phyloP scores from a whole-genome alignment of 2,888 invertebrate species.

The Chrysotoxum bicinctum region DNA sequence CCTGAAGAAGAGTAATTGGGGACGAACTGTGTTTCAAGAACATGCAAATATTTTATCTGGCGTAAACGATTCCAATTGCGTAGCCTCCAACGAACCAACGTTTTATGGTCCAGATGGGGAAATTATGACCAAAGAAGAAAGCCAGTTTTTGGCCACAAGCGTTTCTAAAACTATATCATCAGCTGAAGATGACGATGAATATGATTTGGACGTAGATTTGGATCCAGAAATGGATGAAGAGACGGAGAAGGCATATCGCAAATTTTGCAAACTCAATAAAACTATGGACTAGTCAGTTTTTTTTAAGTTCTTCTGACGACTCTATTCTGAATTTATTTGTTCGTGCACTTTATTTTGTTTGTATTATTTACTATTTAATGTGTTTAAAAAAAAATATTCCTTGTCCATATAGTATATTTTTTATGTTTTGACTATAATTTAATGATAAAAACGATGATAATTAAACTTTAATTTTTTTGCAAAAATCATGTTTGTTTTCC shows the following conservation, averaged over 20 bases:
- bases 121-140: constrained; percentile 90
- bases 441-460: constrained; percentile 2
- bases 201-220: constrained; percentile 82
- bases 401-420: constrained; percentile 33
- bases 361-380: constrained; percentile 35
- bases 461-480: background rate
- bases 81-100: constrained; percentile 83
- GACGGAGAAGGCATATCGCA: constrained; percentile 84
- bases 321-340: constrained; percentile 30
- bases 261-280: constrained; percentile 81
- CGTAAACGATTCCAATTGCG: constrained; percentile 74
- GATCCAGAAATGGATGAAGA: constrained; percentile 86
- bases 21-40: constrained; percentile 77
- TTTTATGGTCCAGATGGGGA: constrained; percentile 91
- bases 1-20: constrained; percentile 81
- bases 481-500: background rate
- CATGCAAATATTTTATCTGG: constrained; percentile 69
- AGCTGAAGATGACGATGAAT: constrained; percentile 80
- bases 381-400: background rate
- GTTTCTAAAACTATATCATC: constrained; percentile 70
- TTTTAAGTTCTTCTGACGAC: background rate
- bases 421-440: constrained; percentile 40
- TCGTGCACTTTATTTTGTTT: constrained; percentile 26
- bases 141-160: constrained; percentile 85
- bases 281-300: background rate